A percentile compares a stretch with the other conserved stretches of the same genome.
Evolutionary conservation across 1,140 invertebrate species (phyloP).

Genomic region (Tachypleus tridentatus): DNA sequence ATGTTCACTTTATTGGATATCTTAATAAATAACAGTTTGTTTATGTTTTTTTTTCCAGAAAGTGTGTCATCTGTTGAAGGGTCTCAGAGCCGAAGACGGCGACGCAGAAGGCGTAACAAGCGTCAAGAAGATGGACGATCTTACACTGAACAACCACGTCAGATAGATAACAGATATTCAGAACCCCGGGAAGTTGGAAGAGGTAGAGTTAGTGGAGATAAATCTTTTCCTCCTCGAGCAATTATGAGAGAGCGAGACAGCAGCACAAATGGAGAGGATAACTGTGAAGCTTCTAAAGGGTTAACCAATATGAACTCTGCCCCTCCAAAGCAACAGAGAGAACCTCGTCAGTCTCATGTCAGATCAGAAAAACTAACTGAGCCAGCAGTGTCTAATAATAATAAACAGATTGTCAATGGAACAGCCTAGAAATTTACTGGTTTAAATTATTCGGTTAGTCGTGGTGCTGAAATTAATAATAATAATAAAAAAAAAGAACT

Average conservation of each 20-base stretch:
- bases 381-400: neutral
- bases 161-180: slow-evolving; percentile 11
- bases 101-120: slow-evolving; percentile 13
- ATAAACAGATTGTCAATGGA: slow-evolving; percentile 2
- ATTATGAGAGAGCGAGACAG: neutral
- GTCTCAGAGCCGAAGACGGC: slow-evolving; percentile 12
- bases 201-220: neutral
- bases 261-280: neutral
- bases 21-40: no score
- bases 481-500: no score
- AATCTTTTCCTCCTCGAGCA: no score
- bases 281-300: neutral
- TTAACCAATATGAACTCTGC: neutral
- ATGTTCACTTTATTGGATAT: no score
- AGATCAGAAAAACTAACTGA: neutral
- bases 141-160: slow-evolving; percentile 9
- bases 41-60: slow-evolving; percentile 14
- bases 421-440: neutral
- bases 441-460: no score
- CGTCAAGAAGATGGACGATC: slow-evolving; percentile 10
- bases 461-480: no score
- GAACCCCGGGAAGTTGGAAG: slow-evolving; percentile 5
- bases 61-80: slow-evolving; percentile 26
- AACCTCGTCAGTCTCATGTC: neutral
- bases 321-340: slow-evolving; percentile 3